Base-by-base conservation (phyloP, 2,888 invertebrate species). In the Dynastes grantii region DNA sequence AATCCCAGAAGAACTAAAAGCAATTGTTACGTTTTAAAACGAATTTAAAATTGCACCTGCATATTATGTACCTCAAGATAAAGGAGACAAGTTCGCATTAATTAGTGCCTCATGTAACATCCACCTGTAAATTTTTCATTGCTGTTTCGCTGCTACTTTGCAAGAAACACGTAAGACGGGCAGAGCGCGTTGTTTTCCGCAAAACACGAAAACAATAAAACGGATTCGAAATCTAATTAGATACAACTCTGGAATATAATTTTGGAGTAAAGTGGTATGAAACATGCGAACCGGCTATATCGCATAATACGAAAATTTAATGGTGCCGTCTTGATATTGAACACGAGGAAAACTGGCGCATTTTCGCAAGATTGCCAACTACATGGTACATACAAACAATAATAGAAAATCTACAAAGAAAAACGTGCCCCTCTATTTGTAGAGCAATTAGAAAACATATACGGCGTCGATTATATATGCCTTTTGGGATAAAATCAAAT, bases 211-310 rank as follows among this genome's bases (percentile, higher is more conserved):
- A 73, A 73, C 61, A 73, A 73, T 61, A 73, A 61, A 73, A 73
- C 73, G 58, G 58, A 73, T 73, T 73, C 40, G 61, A 45, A 73
- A 73, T 40, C 73, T 73, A 73, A 73, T 73, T 73, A 73, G 58
- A 40, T 58, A 73, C 73, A 61, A 73, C 61, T 61, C 22, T 40
- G 61, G 61, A 61, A 73, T 73, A 73, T 73, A 58, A 73, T 73
- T 73, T 61, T 61, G 58, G 40, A 37, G 61, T 73, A 73, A 73
- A 73, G 58, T 73, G 73, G 73, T 45, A 73, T 32, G 32, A 61
- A 73, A 73, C 73, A 73, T 73, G 73, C 73, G 27, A 73, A 73
- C 73, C 11, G 13, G 61, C 73, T 61, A 61, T 73, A 73, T 61
- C 55, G 22, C 58, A 73, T 73, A 73, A 73, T 58, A 73, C 40